phyloP scores from a whole-genome alignment of 1,140 invertebrate genomes.

The Drosophila ananassae region DNA sequence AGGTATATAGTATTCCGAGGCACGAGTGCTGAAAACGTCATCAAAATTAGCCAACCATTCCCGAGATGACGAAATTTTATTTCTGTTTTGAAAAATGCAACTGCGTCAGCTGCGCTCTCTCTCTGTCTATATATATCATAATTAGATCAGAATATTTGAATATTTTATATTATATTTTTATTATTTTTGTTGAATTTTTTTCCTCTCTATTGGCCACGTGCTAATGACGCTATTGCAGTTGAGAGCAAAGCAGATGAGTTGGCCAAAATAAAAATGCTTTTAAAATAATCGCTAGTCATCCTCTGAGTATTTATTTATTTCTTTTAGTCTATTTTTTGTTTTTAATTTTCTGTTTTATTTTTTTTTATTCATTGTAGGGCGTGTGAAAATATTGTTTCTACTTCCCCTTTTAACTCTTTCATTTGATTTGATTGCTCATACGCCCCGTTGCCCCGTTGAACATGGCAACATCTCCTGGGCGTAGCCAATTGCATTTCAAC shows the following conservation, averaged over 20 bases:
- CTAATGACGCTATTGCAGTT: constrained; percentile 57
- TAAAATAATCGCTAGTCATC: constrained; percentile 73
- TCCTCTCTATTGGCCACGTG: constrained; percentile 46
- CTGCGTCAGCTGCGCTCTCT: constrained; percentile 55
- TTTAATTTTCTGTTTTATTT: constrained; percentile 12
- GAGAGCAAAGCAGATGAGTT: constrained; percentile 45
- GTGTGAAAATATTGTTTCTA: constrained; percentile 64
- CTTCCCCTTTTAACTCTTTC: constrained; percentile 20
- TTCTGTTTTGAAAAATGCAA: constrained; percentile 26
- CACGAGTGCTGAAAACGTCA: constrained; percentile 53
- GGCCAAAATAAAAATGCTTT: constrained; percentile 31
- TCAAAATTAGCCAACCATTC: neutral
- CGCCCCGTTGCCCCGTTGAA: constrained; percentile 56
- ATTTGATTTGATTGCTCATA: constrained; percentile 43
- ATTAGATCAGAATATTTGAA: constrained; percentile 26
- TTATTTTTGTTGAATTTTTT: constrained; percentile 2
- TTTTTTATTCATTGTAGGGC: constrained; percentile 31
- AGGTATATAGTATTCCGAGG: constrained; percentile 21
- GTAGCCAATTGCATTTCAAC: constrained; percentile 69
- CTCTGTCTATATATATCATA: constrained; percentile 21
- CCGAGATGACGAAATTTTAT: constrained; percentile 16
- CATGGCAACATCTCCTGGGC: constrained; percentile 44
- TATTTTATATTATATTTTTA: constrained; percentile 17
- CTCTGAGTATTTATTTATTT: constrained; percentile 16
- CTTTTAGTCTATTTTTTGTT: constrained; percentile 8